Evolutionary conservation across 2,797 vertebrate genomes (phyloP).

Genomic region (Echeneis naucrates): DNA sequence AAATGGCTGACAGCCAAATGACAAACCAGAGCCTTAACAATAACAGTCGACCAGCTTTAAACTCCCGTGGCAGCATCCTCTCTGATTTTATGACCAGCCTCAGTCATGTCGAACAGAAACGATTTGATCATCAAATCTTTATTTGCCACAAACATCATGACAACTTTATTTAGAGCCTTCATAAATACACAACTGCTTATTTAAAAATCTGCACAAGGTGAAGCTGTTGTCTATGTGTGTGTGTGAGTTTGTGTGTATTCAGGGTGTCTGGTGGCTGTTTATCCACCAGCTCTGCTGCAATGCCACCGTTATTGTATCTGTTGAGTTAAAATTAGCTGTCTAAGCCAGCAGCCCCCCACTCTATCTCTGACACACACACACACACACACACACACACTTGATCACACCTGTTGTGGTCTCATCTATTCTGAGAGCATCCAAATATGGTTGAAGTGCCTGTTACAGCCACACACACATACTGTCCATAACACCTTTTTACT

Average conservation of each 20-base stretch:
- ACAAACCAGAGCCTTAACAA: too few species aligned
- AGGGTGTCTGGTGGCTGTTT: conserved; percentile 16
- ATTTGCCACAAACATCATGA: too few species aligned
- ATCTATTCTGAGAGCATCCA: conserved; percentile 61
- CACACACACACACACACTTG: conserved; percentile 20
- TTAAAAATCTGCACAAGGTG: too few species aligned
- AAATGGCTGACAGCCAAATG: too few species aligned
- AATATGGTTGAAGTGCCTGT: conserved; percentile 44
- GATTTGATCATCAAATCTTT: background rate
- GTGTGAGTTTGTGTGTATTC: conserved; percentile 2
- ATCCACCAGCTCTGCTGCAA: conserved; percentile 36
- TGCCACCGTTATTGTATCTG: conserved; percentile 44
- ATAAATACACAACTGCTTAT: too few species aligned
- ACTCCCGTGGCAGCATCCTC: background rate
- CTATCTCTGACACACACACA: conserved; percentile 13
- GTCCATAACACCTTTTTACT: background rate
- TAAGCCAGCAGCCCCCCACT: background rate
- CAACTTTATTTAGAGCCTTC: too few species aligned
- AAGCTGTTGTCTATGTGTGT: background rate
- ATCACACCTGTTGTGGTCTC: conserved; percentile 49
- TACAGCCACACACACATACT: background rate
- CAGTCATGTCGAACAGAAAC: background rate
- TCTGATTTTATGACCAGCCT: background rate
- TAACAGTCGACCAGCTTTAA: too few species aligned
- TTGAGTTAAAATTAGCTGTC: conserved; percentile 55